Percentiles rank a stretch among this genome's conserved stretches.
phyloP scores from a whole-genome alignment of 2,797 vertebrate species.

The Danionella dracula region DNA sequence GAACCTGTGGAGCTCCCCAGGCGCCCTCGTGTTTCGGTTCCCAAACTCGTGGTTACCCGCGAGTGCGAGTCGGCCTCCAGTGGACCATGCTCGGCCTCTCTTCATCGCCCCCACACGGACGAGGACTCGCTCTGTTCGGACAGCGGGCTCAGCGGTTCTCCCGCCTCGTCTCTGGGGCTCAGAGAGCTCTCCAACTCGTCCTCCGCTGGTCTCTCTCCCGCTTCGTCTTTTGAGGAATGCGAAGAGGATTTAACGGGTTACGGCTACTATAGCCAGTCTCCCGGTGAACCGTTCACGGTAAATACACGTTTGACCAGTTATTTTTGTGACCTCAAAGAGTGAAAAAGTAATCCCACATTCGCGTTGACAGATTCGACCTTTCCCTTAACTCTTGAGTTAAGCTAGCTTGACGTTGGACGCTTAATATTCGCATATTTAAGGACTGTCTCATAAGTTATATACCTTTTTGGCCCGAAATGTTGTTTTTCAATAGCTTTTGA shows the following conservation, averaged over 20 bases:
- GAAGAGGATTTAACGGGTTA: slow-evolving; percentile 59
- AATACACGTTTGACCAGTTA: background rate
- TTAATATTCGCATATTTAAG: no score
- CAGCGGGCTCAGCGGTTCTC: slow-evolving; percentile 60
- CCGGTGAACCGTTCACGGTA: slow-evolving; percentile 19
- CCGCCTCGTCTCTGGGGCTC: slow-evolving; percentile 48
- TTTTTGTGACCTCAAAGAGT: no score
- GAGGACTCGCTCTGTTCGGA: slow-evolving; percentile 57
- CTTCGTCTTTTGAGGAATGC: slow-evolving; percentile 69
- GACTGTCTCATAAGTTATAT: no score
- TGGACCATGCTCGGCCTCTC: slow-evolving; percentile 26
- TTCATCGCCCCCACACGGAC: slow-evolving; percentile 38
- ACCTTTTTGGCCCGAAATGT: no score
- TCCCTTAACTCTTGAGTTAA: no score
- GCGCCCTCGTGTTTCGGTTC: slow-evolving; percentile 44
- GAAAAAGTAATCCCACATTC: no score
- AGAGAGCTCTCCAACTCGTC: slow-evolving; percentile 58
- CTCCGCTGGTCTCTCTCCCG: slow-evolving; percentile 59
- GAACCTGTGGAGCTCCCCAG: slow-evolving; percentile 19
- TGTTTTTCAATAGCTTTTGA: no score
- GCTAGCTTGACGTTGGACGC: no score
- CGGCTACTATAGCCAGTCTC: slow-evolving; percentile 15
- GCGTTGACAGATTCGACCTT: no score
- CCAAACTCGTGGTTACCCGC: slow-evolving; percentile 64
- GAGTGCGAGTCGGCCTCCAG: slow-evolving; percentile 15